Percentiles rank a stretch among this genome's conserved stretches.
Conservation (phyloP, 2,113 vertebrate species). For the Cyphomyrus discorhynchus region DNA sequence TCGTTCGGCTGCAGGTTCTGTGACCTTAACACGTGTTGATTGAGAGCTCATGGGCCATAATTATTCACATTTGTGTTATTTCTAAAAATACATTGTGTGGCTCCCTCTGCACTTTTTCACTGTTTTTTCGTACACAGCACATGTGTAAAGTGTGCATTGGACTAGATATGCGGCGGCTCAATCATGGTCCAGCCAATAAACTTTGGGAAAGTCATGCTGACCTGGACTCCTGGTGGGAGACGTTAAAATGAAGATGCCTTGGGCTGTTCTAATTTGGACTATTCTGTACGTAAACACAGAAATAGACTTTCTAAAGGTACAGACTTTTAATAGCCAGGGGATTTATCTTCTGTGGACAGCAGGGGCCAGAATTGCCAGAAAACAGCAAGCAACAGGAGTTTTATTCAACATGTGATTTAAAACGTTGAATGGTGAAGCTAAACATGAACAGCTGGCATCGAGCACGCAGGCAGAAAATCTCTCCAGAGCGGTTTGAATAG, state of each 20-base stretch:
- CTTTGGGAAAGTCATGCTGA: not conserved
- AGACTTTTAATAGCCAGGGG: not conserved
- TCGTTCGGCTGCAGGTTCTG: not conserved
- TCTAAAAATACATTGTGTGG: not conserved
- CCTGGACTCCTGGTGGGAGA: not conserved
- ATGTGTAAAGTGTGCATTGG: not conserved
- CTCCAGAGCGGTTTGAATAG: not conserved
- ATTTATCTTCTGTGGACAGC: not conserved
- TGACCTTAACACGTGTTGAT: not conserved
- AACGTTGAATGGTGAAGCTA: not conserved
- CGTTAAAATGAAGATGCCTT: not conserved
- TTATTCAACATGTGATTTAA: not conserved
- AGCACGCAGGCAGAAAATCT: not conserved
- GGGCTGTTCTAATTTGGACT: not conserved
- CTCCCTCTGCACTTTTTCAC: not conserved
- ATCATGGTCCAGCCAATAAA: not conserved
- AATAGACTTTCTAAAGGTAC: not conserved
- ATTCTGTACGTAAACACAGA: not conserved
- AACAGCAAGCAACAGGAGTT: not conserved
- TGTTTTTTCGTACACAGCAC: not conserved
- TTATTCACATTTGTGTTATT: not conserved
- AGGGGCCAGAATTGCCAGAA: not conserved
- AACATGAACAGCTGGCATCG: not conserved
- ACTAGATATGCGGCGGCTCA: not conserved
- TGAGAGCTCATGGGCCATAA: not conserved